These are phyloP conservation scores for Drymodes brunneopygia DNA, from an alignment of 2,113 vertebrate species.

Conservation along the genomic window DNA sequence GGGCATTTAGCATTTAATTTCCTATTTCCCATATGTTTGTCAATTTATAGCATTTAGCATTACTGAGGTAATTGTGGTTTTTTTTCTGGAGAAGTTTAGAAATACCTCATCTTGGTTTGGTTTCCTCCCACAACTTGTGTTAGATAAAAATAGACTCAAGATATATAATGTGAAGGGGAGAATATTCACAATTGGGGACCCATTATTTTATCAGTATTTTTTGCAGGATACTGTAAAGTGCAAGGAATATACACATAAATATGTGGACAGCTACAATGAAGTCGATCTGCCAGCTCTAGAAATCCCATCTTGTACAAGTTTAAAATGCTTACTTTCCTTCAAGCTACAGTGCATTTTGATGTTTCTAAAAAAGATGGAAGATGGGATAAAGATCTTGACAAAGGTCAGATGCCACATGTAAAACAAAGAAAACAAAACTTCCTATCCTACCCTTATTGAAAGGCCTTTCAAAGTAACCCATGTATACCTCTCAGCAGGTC, in stretches of 20 bases:
- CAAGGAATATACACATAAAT: not conserved
- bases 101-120: not conserved
- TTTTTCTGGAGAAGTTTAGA: not conserved
- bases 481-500: not conserved
- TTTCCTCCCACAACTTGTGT: not conserved
- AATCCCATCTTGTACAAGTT: not conserved
- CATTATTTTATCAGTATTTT: not conserved
- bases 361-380: not conserved
- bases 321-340: not conserved
- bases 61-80: not conserved
- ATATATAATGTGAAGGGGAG: not conserved
- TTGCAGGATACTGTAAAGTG: not conserved
- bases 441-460: not conserved
- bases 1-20: not conserved
- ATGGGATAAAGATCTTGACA: not conserved
- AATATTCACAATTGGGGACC: not conserved
- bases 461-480: not conserved
- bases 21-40: not conserved
- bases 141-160: not conserved
- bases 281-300: not conserved
- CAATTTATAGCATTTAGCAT: not conserved
- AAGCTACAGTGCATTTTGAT: not conserved
- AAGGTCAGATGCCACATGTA: not conserved
- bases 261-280: not conserved
- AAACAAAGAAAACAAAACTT: not conserved